Conservation (phyloP, 2,797 vertebrate genomes). For the Crocidura indochinensis region DNA sequence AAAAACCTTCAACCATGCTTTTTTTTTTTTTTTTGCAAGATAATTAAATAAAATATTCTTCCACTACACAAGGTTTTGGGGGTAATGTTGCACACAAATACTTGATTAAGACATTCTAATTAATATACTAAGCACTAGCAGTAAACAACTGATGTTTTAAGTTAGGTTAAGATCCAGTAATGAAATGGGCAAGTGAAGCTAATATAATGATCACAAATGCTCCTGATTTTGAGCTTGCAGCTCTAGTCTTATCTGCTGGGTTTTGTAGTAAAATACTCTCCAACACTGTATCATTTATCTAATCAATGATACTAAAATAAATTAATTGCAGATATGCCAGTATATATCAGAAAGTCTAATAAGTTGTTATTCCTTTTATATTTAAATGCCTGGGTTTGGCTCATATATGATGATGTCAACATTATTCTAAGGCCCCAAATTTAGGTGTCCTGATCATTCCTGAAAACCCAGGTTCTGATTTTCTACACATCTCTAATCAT, state of each 20-base stretch:
- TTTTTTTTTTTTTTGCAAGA: conserved; percentile 15
- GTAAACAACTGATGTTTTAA: neutral
- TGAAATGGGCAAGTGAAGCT: neutral
- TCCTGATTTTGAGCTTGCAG: neutral
- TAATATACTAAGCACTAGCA: neutral
- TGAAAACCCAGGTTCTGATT: neutral
- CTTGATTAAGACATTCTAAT: conserved; percentile 44
- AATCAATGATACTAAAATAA: neutral
- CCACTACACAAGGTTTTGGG: neutral
- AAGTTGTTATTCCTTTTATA: neutral
- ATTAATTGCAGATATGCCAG: neutral
- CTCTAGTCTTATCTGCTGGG: neutral
- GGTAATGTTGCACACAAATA: neutral
- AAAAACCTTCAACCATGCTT: conserved; percentile 1
- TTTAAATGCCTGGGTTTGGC: neutral
- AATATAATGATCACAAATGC: neutral
- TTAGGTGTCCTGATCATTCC: neutral
- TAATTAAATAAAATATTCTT: neutral
- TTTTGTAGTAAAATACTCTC: neutral
- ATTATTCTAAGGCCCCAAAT: neutral
- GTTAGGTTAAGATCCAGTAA: neutral
- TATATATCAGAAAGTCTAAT: neutral
- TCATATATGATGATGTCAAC: neutral
- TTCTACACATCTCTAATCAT: neutral
- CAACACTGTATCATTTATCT: neutral